Evolutionary conservation across 2,797 vertebrate genomes (phyloP).

Genomic region (Acipenser ruthenus): DNA sequence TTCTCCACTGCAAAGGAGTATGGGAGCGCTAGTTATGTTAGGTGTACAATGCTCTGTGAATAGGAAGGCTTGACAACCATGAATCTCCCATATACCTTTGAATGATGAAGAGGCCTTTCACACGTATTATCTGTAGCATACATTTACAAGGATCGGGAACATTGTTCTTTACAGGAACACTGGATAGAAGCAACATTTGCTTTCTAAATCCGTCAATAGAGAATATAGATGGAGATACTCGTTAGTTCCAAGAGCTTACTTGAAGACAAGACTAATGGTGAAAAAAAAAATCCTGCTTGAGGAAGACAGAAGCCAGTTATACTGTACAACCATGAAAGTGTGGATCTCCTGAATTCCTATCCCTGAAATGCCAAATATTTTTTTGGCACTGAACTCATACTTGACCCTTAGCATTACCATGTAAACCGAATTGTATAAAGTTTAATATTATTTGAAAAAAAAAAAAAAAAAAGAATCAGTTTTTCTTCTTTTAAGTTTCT

Average conservation of each 20-base stretch:
- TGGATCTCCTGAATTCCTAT: background rate
- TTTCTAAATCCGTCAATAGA: background rate
- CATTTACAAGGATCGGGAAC: background rate
- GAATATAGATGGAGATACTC: background rate
- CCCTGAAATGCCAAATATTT: conserved; percentile 2
- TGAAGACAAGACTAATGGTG: background rate
- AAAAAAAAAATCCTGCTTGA: background rate
- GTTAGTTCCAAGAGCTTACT: too few species aligned
- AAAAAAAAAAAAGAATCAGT: too few species aligned
- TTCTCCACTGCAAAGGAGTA: conserved; percentile 5
- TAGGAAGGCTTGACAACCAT: too few species aligned
- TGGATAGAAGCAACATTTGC: background rate
- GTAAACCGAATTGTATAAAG: background rate
- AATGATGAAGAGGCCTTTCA: background rate
- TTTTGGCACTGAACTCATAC: conserved; percentile 4
- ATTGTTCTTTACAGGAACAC: background rate
- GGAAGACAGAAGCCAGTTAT: background rate
- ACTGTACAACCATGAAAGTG: too few species aligned
- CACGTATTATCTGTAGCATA: background rate
- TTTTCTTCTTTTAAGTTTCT: conserved; percentile 19
- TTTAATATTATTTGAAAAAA: background rate
- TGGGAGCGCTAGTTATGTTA: conserved; percentile 6
- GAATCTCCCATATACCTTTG: background rate
- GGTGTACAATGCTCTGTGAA: background rate
- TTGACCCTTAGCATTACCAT: conserved; percentile 2